Conservation (phyloP, 2,797 vertebrate species). For the Moxostoma hubbsi region DNA sequence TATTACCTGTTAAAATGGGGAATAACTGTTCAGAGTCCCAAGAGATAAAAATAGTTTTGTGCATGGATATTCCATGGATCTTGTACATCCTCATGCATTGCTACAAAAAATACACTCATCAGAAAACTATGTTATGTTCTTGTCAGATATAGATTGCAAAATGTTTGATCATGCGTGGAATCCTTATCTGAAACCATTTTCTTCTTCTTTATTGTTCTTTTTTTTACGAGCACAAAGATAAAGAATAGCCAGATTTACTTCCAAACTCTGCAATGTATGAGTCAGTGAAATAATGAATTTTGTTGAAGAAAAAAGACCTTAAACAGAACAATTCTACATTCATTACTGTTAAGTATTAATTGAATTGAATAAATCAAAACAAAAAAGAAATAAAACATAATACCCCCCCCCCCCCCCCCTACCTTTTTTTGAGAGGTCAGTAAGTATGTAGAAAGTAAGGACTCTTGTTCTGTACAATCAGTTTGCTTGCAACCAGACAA, state of each 20-base stretch:
- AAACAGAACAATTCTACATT: neutral
- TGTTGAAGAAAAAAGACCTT: neutral
- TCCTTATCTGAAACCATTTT: neutral
- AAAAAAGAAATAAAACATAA: no score
- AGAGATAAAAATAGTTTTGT: conserved; percentile 12
- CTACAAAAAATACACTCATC: neutral
- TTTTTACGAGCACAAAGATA: neutral
- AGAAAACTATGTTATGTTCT: conserved; percentile 2
- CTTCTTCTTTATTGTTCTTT: neutral
- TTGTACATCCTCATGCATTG: neutral
- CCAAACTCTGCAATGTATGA: neutral
- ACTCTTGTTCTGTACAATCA: neutral
- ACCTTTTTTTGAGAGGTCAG: no score
- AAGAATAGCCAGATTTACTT: neutral
- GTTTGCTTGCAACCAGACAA: conserved; percentile 13
- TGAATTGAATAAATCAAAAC: no score
- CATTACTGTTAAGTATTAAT: no score
- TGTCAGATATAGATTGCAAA: conserved; percentile 21
- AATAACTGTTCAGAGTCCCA: conserved; percentile 12
- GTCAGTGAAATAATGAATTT: neutral
- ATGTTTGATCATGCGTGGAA: conserved; percentile 11
- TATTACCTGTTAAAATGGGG: conserved; percentile 3
- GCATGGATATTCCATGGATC: conserved; percentile 11
- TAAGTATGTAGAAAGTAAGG: neutral
- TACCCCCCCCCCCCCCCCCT: no score